Percentiles rank a stretch among this genome's conserved stretches.
Evolutionary conservation across 1,140 invertebrate genomes (phyloP).

Genomic region (Bombus pyrosoma): DNA sequence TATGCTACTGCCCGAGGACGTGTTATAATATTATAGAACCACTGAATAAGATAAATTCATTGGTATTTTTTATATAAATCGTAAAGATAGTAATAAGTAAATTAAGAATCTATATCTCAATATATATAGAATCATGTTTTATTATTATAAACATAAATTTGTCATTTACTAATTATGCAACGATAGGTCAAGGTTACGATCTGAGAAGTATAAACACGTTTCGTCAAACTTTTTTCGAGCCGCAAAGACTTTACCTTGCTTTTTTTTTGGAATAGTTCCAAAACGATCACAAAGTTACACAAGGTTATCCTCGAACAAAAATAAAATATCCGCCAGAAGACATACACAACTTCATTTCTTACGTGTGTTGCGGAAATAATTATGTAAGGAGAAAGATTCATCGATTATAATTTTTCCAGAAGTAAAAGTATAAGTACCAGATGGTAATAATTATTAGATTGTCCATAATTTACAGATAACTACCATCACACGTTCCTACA

Average conservation of each 20-base stretch:
- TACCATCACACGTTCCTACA: too few species aligned
- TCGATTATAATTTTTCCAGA: neutral
- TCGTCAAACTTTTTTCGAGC: neutral
- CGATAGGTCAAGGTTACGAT: neutral
- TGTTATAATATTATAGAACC: too few species aligned
- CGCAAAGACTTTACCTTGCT: neutral
- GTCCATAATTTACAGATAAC: neutral
- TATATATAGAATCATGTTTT: too few species aligned
- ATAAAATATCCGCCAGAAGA: neutral
- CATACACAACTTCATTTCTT: neutral
- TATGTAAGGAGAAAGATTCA: slow-evolving; percentile 10
- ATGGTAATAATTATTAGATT: neutral
- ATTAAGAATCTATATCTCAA: too few species aligned
- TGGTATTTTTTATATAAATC: too few species aligned
- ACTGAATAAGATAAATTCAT: too few species aligned
- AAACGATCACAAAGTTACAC: neutral
- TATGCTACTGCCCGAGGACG: too few species aligned
- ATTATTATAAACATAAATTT: too few species aligned
- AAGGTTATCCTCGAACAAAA: neutral
- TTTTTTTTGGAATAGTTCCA: neutral
- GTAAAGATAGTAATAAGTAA: too few species aligned
- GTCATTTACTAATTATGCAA: neutral
- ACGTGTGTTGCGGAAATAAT: neutral
- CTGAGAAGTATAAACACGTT: neutral
- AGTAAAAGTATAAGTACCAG: neutral